Base-by-base conservation (phyloP, 2,113 vertebrate genomes). In the Aphyosemion australe region DNA sequence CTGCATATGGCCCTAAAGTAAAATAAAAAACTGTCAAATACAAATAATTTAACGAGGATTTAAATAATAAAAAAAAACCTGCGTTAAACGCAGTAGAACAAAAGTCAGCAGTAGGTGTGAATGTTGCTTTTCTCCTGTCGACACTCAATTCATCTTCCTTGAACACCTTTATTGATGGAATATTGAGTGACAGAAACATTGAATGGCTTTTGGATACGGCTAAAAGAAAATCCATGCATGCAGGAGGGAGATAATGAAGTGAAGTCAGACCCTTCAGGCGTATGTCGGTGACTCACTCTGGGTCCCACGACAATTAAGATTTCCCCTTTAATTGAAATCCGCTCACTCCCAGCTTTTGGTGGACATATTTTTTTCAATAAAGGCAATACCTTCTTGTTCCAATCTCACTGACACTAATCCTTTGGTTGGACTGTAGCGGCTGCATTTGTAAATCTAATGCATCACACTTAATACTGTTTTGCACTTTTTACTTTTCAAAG, bases 271-370 rank as follows among this genome's bases (percentile, higher is more conserved):
- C 85, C 87, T 78, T 19, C 49, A 84, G 78, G 78, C 76, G 74
- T 31, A 37, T 64, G 47, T 39, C 62, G 76, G 74, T 53, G 65
- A 76, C 78, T 77, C 16, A 16, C 63, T 79, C 50, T 54, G 34
- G 61, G 71, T 88, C 85, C 84, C 80, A 41, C 72, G 82, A 83
- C 69, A 82, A 85, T 90, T 83, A 78, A 75, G 70, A 90, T 74
- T 71, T 68, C 69, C 48, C 58, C 77, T 80, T 88, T 91, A 91
- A 92, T 90, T 92, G 89, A 92, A 91, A 87, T 84, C 77, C 74
- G 59, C 43, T 78, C 81, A 64, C 80, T 81, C 70, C 75, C 54
- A 10, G 14, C 69, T 68, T 64, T 37, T 82, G 82, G 84, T 74
- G 53, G 84, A 84, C 85, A 87, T 65, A 57, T 58, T 74, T 61